Percentiles rank a stretch among this genome's conserved stretches.
These are phyloP conservation scores for Platysteira castanea DNA, from an alignment of 2,113 vertebrate species.

Conservation along the genomic window DNA sequence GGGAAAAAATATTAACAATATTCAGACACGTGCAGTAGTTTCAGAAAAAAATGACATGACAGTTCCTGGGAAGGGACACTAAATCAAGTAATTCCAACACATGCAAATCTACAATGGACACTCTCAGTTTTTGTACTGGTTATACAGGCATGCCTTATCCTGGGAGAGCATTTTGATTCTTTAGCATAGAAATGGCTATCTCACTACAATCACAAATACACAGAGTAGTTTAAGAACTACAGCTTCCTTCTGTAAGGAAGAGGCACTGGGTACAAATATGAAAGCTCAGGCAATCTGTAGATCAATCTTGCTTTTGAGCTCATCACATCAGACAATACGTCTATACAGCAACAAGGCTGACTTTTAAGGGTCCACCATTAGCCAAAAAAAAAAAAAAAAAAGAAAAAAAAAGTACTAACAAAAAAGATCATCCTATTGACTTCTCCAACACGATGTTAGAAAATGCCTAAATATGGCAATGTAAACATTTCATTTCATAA, in stretches of 20 bases:
- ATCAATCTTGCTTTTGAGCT: not conserved
- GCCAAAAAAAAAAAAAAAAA: not conserved
- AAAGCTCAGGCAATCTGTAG: not conserved
- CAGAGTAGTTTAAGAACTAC: not conserved
- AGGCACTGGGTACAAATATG: not conserved
- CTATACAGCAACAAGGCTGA: not conserved
- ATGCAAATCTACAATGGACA: not conserved
- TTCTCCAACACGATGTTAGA: not conserved
- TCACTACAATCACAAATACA: not conserved
- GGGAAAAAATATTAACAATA: not conserved
- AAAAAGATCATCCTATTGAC: not conserved
- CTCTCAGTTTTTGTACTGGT: not conserved
- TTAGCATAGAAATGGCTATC: not conserved
- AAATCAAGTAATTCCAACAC: not conserved
- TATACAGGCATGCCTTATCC: not conserved
- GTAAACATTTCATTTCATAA: not conserved
- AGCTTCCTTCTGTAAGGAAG: not conserved
- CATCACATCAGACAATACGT: not conserved
- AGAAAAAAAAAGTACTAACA: not conserved
- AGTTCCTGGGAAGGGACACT: not conserved
- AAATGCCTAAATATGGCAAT: not conserved
- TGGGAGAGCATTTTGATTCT: not conserved
- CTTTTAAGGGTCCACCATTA: not conserved
- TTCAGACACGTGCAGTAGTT: not conserved
- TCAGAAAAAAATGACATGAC: not conserved